Conservation (phyloP, 2,797 vertebrate genomes). For the Acanthurus lineatus region DNA sequence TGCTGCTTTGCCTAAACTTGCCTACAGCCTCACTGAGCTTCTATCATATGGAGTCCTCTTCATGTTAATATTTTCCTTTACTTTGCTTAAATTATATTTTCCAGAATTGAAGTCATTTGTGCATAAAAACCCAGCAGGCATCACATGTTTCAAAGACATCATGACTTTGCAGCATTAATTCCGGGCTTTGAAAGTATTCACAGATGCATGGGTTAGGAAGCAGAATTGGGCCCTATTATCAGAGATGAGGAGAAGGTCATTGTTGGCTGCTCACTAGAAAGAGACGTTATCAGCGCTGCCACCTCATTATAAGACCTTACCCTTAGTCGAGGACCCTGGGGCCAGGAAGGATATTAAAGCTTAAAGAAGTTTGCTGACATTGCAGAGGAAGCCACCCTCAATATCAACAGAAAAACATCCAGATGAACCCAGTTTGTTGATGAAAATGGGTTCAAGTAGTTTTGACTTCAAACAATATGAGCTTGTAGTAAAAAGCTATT, state of each 20-base stretch:
- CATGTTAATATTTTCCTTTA: not conserved
- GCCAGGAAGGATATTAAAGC: slow-evolving; percentile 72
- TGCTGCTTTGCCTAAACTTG: too few relatives aligned
- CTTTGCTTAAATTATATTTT: not conserved
- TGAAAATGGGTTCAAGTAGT: slow-evolving; percentile 12
- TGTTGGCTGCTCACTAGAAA: slow-evolving; percentile 37
- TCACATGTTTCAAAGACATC: slow-evolving; percentile 16
- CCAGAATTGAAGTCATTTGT: not conserved
- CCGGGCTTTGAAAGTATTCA: slow-evolving; percentile 31
- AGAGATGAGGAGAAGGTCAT: slow-evolving; percentile 59
- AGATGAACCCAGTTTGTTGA: slow-evolving; percentile 44
- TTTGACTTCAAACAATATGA: slow-evolving; percentile 27
- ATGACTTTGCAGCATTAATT: slow-evolving; percentile 31
- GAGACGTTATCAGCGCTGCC: slow-evolving; percentile 50
- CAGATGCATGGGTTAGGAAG: slow-evolving; percentile 28
- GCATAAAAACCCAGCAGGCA: not conserved
- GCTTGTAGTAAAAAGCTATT: slow-evolving; percentile 3
- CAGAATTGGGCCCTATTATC: slow-evolving; percentile 41
- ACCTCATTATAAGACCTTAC: slow-evolving; percentile 62
- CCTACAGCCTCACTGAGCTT: too few relatives aligned
- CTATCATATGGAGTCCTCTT: not conserved
- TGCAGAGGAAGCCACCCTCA: slow-evolving; percentile 39
- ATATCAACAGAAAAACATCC: slow-evolving; percentile 49
- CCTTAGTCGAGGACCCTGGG: slow-evolving; percentile 43
- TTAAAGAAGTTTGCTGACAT: slow-evolving; percentile 68